Base-by-base conservation (phyloP, 1,140 invertebrate genomes). In the Portunus trituberculatus region DNA sequence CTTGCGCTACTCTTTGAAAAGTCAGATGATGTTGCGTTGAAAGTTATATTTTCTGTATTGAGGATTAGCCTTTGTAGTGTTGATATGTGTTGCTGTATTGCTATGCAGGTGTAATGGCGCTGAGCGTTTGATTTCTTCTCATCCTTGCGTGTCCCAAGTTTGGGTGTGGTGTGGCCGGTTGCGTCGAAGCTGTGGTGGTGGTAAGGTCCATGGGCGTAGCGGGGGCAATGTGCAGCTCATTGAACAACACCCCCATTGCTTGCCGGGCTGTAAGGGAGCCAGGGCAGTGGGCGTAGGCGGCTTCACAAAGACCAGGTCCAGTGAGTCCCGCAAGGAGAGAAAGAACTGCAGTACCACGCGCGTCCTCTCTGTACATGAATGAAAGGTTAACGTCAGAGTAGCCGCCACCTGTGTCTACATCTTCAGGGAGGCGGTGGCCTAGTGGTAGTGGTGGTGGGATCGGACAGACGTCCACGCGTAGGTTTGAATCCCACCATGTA, bases 201-300 rank as follows among this genome's bases (percentile, higher is more conserved):
- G 16, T 31, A 52, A 52, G 48, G 52, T 39, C 28, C 32, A n/a
- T 39, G 29, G 14, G 29, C 10, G 29, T 1, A 46, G 28, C 20
- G 0, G 48, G 83, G n/a, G 20, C 25, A 14, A 59, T 52, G 93
- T 31, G 48, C 84, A 93, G 39, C 84, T 93, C 93, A 2, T 39
- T 28, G 28, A 93, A 88, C 1, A 93, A 28, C 83, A 93, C 84
- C 1, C 93, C 93, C 28, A 93, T 31, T 48, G 93, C 93, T 31
- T 32, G 48, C 46, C 87, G 86, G 1, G 93, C 83, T 16, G 83
- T 52, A 45, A 93, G 83, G 7, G 28, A 28, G 8, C 93, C 93
- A 88, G 93, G 46, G 46, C 93, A 93, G 12, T 52, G 83, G 83
- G 93, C 32, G 28, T 93, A 93, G 84, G 93, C 83, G 28, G 84